Evolutionary conservation across 2,797 vertebrate species (phyloP).

Genomic region (Gymnodraco acuticeps): DNA sequence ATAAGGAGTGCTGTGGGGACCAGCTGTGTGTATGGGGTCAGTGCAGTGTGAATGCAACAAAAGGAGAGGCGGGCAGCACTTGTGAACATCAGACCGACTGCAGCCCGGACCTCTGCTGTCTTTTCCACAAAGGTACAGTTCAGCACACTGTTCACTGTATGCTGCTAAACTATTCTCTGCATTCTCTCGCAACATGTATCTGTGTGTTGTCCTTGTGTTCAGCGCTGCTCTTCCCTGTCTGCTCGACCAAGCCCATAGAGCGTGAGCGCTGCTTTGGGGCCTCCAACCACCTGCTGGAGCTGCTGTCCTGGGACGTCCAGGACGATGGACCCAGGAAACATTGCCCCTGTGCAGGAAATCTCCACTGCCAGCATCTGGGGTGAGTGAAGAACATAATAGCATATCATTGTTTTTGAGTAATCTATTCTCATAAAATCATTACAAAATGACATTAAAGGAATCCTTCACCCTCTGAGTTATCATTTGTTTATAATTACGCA

Average conservation of each 20-base stretch:
- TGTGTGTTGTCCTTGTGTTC: constrained; percentile 2
- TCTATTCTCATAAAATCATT: neutral
- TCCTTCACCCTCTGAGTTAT: too few species aligned
- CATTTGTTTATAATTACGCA: too few species aligned
- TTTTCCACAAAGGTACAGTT: constrained; percentile 89
- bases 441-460: neutral
- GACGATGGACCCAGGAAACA: constrained; percentile 86
- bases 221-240: constrained; percentile 93
- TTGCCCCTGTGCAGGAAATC: constrained; percentile 91
- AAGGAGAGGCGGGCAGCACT: constrained; percentile 91
- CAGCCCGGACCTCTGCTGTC: constrained; percentile 90
- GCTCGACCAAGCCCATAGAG: constrained; percentile 88
- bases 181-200: neutral
- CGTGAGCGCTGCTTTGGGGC: constrained; percentile 89
- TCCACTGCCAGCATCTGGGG: constrained; percentile 93
- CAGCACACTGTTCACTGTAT: neutral
- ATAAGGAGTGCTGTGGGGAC: constrained; percentile 91
- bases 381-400: constrained; percentile 57
- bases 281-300: constrained; percentile 88
- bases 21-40: constrained; percentile 93
- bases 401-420: neutral
- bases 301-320: constrained; percentile 90
- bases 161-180: neutral
- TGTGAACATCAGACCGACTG: constrained; percentile 93
- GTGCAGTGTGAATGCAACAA: constrained; percentile 84